Evolutionary conservation across 2,797 vertebrate genomes (phyloP), one percentile per base, ranked within the genome.

Genomic region (Pitangus sulphuratus): DNA sequence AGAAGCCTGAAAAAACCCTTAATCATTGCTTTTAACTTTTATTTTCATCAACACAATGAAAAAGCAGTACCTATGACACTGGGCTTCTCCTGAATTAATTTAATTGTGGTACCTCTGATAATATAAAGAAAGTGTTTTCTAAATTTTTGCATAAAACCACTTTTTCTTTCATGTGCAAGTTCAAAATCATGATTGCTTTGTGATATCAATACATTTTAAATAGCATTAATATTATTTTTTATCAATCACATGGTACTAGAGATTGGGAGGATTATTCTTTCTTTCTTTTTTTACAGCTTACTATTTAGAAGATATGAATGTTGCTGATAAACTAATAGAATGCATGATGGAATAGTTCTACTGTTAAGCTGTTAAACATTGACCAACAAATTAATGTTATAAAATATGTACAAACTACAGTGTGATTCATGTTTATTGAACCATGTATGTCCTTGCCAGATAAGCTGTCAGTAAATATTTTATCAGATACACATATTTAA

Each of bases 331-430:
- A 84, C 7, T 72, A 81, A 86, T 70, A 93, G 79, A 87, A 89
- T 62, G 24, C 18, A 42, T 81, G 69, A 84, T 90, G 62, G 95
- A 95, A 85, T 93, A 54, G 18, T 48, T 81, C 51, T 42, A 64
- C 8, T 2, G 11, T 65, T 95, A 83, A 93, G 60, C 66, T 88
- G 61, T 91, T 91, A 93, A 96, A 96, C 76, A 95, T 30, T 94
- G 96, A 96, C 72, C 89, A 96, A 81, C 26, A 97, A 96, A 92
- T 97, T 86, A 97, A 83, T 82, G 44, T 53, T 92, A 86, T 94
- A 95, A 97, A 96, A 96, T 97, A 92, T 79, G 84, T 81, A 92
- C 64, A 91, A 90, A 81, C 74, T 89, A 44, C 65, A 90, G 17
- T 69, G 61, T 87, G 87, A 84, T 88, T 84, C 6, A 2, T 90